These are phyloP conservation scores for Drosophila pseudoobscura DNA, from an alignment of 1,140 invertebrate genomes.

Conservation along the genomic window DNA sequence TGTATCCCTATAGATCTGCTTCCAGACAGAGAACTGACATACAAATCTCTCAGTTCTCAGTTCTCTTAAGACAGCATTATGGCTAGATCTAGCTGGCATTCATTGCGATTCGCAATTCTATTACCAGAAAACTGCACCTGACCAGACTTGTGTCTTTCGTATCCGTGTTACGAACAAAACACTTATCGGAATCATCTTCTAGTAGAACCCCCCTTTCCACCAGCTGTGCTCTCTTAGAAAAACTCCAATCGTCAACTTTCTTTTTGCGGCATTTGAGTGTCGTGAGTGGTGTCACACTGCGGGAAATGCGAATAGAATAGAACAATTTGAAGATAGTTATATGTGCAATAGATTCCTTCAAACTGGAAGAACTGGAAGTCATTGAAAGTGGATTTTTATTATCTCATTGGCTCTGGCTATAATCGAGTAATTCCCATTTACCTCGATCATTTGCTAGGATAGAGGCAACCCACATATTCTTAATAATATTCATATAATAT, in stretches of 20 bases:
- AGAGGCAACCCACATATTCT: too few species aligned
- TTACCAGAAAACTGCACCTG: not conserved
- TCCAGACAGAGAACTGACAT: slow-evolving; percentile 24
- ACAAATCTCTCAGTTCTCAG: slow-evolving; percentile 18
- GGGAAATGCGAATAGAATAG: slow-evolving; percentile 9
- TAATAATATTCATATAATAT: too few species aligned
- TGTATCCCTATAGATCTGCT: slow-evolving; percentile 10
- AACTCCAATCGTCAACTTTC: slow-evolving; percentile 42
- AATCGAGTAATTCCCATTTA: too few species aligned
- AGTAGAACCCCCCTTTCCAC: slow-evolving; percentile 2
- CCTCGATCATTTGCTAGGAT: too few species aligned
- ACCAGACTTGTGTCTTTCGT: not conserved
- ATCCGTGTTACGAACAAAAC: slow-evolving; percentile 23
- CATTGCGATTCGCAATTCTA: slow-evolving; percentile 4
- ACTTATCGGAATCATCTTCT: slow-evolving; percentile 20
- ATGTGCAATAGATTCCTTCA: too few species aligned
- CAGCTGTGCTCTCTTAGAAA: slow-evolving; percentile 23
- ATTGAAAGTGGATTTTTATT: too few species aligned
- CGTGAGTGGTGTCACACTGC: slow-evolving; percentile 45
- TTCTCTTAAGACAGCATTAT: slow-evolving; percentile 1
- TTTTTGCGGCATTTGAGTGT: slow-evolving; percentile 48
- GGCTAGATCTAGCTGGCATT: slow-evolving; percentile 9
- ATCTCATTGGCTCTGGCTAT: too few species aligned
- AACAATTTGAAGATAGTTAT: not conserved
- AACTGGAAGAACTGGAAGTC: not conserved